phyloP scores from a whole-genome alignment of 92 coral and sea anemone species.

The Chrysogorgia sp. region DNA sequence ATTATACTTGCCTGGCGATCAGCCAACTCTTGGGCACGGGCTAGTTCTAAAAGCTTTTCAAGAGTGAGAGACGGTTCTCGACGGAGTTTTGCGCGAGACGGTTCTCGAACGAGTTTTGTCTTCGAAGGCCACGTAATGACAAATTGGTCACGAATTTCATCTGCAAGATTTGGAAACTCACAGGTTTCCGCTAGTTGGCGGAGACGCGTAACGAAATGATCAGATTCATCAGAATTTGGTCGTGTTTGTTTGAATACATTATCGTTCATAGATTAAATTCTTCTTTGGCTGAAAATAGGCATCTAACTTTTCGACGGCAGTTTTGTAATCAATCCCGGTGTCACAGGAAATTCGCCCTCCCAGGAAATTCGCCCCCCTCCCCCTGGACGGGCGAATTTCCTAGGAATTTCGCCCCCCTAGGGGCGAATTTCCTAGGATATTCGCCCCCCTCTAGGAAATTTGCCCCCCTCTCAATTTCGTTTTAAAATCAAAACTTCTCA shows the following conservation, averaged over 20 bases:
- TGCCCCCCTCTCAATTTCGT: no score
- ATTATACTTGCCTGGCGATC: conserved; percentile 3
- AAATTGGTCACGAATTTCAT: conserved; percentile 6
- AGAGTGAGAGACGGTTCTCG: neutral
- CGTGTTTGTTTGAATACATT: conserved; percentile 3
- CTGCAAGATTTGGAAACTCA: neutral
- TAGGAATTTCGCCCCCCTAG: no score
- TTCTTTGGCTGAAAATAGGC: neutral
- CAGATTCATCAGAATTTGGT: neutral
- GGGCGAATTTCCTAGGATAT: no score
- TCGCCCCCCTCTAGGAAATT: no score
- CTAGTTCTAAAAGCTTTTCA: neutral
- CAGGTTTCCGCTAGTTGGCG: conserved; percentile 2
- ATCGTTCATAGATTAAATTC: conserved; percentile 4
- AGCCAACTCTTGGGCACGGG: neutral
- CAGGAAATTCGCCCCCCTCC: no score
- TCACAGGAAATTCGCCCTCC: no score
- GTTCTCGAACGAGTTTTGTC: no score
- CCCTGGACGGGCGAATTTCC: no score
- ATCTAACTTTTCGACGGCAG: neutral
- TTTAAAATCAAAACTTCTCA: no score
- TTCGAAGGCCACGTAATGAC: neutral
- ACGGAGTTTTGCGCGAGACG: neutral
- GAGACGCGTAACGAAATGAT: conserved; percentile 5
- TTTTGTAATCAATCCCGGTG: neutral